These are phyloP conservation scores for Pogonocichla stellata DNA, from an alignment of 2,113 vertebrate genomes.

Conservation along the genomic window DNA sequence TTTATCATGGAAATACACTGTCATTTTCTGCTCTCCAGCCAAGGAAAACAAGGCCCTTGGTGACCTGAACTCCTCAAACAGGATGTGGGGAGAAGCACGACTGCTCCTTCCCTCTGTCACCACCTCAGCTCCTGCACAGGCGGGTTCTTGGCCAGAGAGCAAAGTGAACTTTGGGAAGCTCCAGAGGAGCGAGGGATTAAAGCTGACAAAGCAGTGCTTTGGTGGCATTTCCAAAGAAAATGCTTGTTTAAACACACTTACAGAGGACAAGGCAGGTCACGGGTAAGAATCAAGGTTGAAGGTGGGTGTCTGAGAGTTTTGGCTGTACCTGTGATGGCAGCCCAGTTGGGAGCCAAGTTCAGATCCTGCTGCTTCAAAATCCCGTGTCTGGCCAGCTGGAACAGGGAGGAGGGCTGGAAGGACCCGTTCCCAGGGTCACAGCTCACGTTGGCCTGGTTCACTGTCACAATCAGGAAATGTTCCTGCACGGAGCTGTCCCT, in stretches of 20 bases:
- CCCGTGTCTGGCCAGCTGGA: constrained; percentile 81
- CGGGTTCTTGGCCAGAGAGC: background rate
- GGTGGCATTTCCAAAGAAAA: background rate
- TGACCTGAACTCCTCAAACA: background rate
- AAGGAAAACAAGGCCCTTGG: background rate
- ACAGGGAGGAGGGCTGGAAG: constrained; percentile 86
- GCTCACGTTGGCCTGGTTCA: constrained; percentile 74
- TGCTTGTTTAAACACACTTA: background rate
- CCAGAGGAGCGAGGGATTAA: background rate
- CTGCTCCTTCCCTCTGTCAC: background rate
- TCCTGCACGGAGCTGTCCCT: constrained; percentile 78
- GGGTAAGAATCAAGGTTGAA: background rate
- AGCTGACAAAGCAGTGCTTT: background rate
- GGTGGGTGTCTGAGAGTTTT: background rate
- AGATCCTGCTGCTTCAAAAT: constrained; percentile 73
- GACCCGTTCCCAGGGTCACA: constrained; percentile 69
- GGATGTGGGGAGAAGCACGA: background rate
- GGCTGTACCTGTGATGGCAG: constrained; percentile 77
- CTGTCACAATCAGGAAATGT: constrained; percentile 80
- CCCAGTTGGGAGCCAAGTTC: constrained; percentile 87
- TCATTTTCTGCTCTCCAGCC: background rate
- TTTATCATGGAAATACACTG: background rate
- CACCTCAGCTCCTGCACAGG: background rate
- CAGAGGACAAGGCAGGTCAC: background rate
- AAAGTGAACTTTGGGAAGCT: background rate